Conservation (phyloP, 2,888 invertebrate genomes). For the Adineta ricciae region DNA sequence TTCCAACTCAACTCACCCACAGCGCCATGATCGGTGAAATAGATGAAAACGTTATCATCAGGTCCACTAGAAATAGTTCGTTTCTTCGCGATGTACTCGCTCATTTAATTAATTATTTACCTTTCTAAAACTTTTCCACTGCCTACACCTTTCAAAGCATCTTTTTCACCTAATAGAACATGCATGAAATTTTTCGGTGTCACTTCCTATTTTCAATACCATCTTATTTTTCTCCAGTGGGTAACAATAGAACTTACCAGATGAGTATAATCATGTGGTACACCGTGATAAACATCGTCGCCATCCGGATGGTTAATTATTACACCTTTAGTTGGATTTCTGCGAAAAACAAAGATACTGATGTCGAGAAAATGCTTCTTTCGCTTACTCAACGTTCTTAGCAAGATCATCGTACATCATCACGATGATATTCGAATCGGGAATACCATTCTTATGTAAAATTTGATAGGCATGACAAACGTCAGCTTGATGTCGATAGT, state of each 20-base stretch:
- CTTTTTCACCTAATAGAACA: slow-evolving; percentile 52
- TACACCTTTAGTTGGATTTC: slow-evolving; percentile 56
- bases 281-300: slow-evolving; percentile 55
- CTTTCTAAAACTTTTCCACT: slow-evolving; percentile 52
- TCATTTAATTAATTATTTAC: slow-evolving; percentile 35
- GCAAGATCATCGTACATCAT: slow-evolving; percentile 61
- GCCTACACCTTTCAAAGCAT: slow-evolving; percentile 51
- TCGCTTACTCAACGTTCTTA: slow-evolving; percentile 48
- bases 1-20: slow-evolving; percentile 37
- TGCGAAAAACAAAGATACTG: slow-evolving; percentile 37
- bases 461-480: slow-evolving; percentile 58
- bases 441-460: slow-evolving; percentile 53
- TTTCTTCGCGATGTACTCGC: neutral
- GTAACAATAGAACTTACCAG: slow-evolving; percentile 42
- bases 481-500: slow-evolving; percentile 60
- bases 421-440: slow-evolving; percentile 55
- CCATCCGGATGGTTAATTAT: slow-evolving; percentile 57
- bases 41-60: slow-evolving; percentile 57
- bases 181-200: slow-evolving; percentile 56
- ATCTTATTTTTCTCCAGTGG: neutral
- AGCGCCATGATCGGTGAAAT: slow-evolving; percentile 59
- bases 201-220: slow-evolving; percentile 49
- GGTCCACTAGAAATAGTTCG: slow-evolving; percentile 50
- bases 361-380: neutral
- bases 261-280: slow-evolving; percentile 55